These are phyloP conservation scores for Mesochorus sp. DNA, from an alignment of 2,888 invertebrate species.

Conservation along the genomic window DNA sequence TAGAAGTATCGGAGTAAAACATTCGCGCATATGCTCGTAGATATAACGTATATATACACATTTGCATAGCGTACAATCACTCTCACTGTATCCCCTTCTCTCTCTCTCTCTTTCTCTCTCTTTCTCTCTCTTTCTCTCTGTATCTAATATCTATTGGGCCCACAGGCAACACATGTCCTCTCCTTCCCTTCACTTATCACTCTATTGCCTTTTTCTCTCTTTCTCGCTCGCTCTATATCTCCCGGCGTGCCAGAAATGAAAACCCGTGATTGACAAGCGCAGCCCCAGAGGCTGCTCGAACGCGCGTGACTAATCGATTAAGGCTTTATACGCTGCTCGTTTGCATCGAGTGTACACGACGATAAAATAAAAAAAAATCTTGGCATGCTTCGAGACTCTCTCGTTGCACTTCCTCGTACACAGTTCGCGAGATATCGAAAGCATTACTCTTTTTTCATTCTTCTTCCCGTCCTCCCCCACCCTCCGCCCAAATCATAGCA, in stretches of 20 bases:
- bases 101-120: slow-evolving; percentile 2
- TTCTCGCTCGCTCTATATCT: slow-evolving; percentile 6
- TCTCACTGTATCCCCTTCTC: slow-evolving; percentile 24
- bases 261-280: slow-evolving; percentile 57
- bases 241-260: slow-evolving; percentile 47
- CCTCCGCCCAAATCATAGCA: too few species aligned
- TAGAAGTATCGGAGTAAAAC: slow-evolving; percentile 41
- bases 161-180: slow-evolving; percentile 1
- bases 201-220: too few species aligned
- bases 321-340: slow-evolving; percentile 41
- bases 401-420: slow-evolving; percentile 14
- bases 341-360: slow-evolving; percentile 48
- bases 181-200: neutral
- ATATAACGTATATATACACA: slow-evolving; percentile 32
- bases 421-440: slow-evolving; percentile 17
- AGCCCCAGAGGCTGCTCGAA: slow-evolving; percentile 43
- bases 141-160: slow-evolving; percentile 4
- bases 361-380: too few species aligned
- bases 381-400: slow-evolving; percentile 26
- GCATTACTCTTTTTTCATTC: neutral
- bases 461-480: neutral
- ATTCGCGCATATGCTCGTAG: slow-evolving; percentile 35
- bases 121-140: neutral
- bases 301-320: slow-evolving; percentile 67
- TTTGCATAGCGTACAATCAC: slow-evolving; percentile 55